These are phyloP conservation scores for Invenusta paracnida DNA, from an alignment of 2,888 invertebrate species.

Conservation along the genomic window DNA sequence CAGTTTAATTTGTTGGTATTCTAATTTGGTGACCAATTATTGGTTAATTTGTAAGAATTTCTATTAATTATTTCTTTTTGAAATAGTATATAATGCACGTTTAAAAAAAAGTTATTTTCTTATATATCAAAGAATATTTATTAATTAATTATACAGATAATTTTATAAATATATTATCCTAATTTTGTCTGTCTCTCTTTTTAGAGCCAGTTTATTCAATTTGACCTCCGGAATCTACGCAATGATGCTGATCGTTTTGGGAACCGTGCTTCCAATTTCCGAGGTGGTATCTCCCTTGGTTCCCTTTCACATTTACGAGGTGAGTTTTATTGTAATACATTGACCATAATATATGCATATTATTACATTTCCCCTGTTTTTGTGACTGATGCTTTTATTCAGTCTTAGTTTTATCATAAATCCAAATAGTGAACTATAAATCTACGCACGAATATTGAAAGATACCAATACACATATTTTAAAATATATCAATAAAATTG, in stretches of 20 bases:
- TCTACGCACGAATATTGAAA: too few species aligned
- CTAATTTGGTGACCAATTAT: too few species aligned
- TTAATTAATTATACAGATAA: not conserved
- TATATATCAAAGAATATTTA: too few species aligned
- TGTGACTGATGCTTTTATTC: not conserved
- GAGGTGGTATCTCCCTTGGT: conserved; percentile 37
- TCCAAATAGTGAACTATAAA: too few species aligned
- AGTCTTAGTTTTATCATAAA: too few species aligned
- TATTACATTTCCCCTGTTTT: not conserved
- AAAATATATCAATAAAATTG: not conserved
- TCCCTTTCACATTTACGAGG: conserved; percentile 38
- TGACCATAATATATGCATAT: not conserved
- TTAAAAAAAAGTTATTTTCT: too few species aligned
- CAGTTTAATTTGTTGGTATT: too few species aligned
- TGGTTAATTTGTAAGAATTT: too few species aligned
- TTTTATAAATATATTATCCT: not conserved
- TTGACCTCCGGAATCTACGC: conserved; percentile 41
- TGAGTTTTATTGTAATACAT: conserved; percentile 8
- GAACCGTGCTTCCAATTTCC: conserved; percentile 34
- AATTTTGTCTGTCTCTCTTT: not conserved
- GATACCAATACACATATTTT: too few species aligned
- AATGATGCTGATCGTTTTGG: conserved; percentile 34
- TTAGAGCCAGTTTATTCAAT: conserved; percentile 37
- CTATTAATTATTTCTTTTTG: too few species aligned
- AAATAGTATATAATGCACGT: too few species aligned